Evolutionary conservation across 2,888 invertebrate species (phyloP), one percentile per base, ranked within the genome.

Genomic region (Drosophila percnosoma): DNA sequence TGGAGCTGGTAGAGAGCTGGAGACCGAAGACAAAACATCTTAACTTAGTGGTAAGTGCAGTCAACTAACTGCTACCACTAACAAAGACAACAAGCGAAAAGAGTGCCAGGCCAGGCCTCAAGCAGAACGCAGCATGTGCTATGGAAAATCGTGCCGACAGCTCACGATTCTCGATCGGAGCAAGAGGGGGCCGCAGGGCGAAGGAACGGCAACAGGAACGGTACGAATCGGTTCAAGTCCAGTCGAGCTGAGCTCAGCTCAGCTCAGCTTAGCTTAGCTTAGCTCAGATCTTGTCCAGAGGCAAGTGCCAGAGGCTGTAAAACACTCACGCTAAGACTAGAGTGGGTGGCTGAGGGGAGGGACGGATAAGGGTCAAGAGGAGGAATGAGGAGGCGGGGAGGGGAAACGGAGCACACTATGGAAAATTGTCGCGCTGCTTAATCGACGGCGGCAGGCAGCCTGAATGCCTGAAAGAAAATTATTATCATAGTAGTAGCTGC

Each of bases 11-110:
- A 38, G 15, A 45, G 45, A 36, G 53, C 54, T 54, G 53, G 52
- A 65, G 68, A 59, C 63, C 62, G 51, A 76, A 90, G 87, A 87
- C 87, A 87, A 87, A 87, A 87, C 87, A 87, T 87, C 87, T 87
- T 87, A 87, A 90, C 87, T 87, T 90, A 90, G 89, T 89, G 90
- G 90, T 90, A 88, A 86, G 87, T 90, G 90, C 80, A 82, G 90
- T 69, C 87, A 84, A 82, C 85, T 86, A 90, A 86, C 85, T 86
- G 85, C 90, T 86, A 86, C 85, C 90, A 86, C 90, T 86, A 86
- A 86, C 85, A 86, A 86, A 86, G 85, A 86, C 85, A 86, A 86
- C 85, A 85, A 79, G 73, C 82, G 68, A 89, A 79, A 78, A 84
- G 87, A 66, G 78, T 83, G 74, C 87, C 79, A 67, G 58, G 65